phyloP scores from a whole-genome alignment of 2,797 vertebrate species.

The Pseudocheirus occidentalis region DNA sequence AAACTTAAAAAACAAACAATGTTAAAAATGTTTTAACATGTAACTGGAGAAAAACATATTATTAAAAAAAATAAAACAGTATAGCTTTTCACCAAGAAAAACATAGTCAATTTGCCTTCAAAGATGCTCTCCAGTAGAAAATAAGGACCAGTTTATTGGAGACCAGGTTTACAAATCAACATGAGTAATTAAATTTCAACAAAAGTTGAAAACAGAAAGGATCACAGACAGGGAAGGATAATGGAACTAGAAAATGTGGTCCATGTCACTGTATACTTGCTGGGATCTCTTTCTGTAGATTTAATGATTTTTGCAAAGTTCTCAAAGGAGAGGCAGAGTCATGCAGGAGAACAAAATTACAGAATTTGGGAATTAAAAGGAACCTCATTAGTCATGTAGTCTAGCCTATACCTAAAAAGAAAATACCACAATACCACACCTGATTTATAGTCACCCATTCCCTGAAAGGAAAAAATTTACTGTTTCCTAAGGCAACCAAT shows the following conservation, averaged over 20 bases:
- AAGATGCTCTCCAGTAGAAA: background rate
- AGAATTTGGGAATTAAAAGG: background rate
- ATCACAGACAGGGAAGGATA: background rate
- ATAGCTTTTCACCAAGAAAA: background rate
- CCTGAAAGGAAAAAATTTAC: background rate
- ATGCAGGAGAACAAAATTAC: background rate
- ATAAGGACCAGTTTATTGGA: background rate
- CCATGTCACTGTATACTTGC: background rate
- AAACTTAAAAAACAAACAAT: too few relatives aligned
- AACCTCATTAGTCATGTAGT: background rate
- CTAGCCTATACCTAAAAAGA: background rate
- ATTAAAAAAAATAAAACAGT: background rate
- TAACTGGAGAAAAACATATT: too few relatives aligned
- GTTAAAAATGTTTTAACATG: too few relatives aligned
- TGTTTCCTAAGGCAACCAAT: background rate
- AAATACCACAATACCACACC: background rate
- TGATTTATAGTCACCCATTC: background rate
- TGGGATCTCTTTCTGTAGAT: background rate
- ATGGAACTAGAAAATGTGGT: background rate
- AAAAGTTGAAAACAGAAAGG: background rate
- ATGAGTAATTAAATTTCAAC: background rate
- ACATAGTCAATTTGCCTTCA: background rate
- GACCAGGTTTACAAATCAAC: background rate
- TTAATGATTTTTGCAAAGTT: background rate
- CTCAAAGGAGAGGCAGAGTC: background rate